phyloP scores from a whole-genome alignment of 2,113 vertebrate genomes.

The Scytalopus superciliaris region DNA sequence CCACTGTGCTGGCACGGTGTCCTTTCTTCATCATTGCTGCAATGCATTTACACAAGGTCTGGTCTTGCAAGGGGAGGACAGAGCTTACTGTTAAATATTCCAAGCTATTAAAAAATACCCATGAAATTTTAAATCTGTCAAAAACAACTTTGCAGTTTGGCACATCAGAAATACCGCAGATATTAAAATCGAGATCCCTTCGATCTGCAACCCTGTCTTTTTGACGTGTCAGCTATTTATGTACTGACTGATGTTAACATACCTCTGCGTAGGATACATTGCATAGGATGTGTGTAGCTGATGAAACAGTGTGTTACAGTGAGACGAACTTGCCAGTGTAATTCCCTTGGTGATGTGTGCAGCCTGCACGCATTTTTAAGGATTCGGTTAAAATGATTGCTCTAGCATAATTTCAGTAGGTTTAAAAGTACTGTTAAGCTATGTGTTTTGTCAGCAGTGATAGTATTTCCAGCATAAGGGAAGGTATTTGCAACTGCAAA shows the following conservation, averaged over 20 bases:
- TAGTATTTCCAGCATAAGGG: neutral
- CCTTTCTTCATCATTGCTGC: neutral
- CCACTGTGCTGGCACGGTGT: neutral
- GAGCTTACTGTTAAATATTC: neutral
- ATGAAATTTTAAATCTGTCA: neutral
- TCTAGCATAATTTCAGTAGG: neutral
- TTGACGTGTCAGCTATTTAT: neutral
- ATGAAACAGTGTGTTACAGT: neutral
- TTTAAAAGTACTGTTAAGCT: neutral
- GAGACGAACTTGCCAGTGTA: rapidly evolving
- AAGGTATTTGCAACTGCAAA: neutral
- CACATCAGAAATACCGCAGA: neutral
- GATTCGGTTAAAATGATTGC: neutral
- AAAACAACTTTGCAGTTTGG: neutral
- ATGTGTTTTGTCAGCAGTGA: neutral
- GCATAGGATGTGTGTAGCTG: neutral
- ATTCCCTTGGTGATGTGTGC: neutral
- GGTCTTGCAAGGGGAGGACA: neutral
- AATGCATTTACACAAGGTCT: neutral
- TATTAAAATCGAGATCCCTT: neutral
- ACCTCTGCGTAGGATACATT: neutral
- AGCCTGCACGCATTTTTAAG: neutral
- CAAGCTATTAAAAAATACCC: neutral
- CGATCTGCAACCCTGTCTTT: neutral
- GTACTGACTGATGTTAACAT: neutral